Base-by-base conservation (phyloP, 2,797 vertebrate species). In the Graptemys geographica region DNA sequence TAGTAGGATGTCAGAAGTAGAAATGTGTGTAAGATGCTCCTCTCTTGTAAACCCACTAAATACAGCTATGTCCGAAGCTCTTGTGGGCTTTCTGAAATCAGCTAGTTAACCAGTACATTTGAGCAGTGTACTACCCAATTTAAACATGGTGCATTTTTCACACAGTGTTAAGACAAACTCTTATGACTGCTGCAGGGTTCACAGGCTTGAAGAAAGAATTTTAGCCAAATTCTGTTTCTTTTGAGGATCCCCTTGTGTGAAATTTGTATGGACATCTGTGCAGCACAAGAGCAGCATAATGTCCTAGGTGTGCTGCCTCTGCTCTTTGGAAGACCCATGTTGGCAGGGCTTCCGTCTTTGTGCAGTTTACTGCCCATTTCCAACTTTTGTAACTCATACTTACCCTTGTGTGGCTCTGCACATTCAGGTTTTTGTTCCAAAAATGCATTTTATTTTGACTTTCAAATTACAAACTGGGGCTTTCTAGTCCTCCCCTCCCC, bases 61-160 rank as follows among this genome's bases (percentile, higher is more conserved):
- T 15, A 37, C 23, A 76, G 25, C 25, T 28, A 44, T 27, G 13
- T 28, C 25, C 28, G 27, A 76, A 47, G 44, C 16, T 12, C 47
- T 79, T 25, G 28, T 0, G 0, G 74, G n/a, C 37, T 84, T 86
- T 47, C 59, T 0, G 0, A 76, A 76, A 82, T 65, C 52, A 79
- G 25, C 31, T 65, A 3, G 25, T 44, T 55, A 1, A 53, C 2
- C 2, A 80, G 49, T 13, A 79, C 18, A 83, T 18, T 52, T 59
- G 53, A 19, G 27, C 79, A 89, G 65, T 86, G 25, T 9, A 84
- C 15, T 84, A 11, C n/a, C 79, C 49, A 4, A 62, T 87, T 91
- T 47, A 74, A 19, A 83, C 11, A 44, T 1, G 3, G 31, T 93
- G 79, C 27, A 15, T 55, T 93, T 94, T 95, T 93, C 79, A 84